Percentiles rank a stretch among this genome's conserved stretches.
These are phyloP conservation scores for Spatulosminthurus flaviceps DNA, from an alignment of 2,888 invertebrate species.

Conservation along the genomic window DNA sequence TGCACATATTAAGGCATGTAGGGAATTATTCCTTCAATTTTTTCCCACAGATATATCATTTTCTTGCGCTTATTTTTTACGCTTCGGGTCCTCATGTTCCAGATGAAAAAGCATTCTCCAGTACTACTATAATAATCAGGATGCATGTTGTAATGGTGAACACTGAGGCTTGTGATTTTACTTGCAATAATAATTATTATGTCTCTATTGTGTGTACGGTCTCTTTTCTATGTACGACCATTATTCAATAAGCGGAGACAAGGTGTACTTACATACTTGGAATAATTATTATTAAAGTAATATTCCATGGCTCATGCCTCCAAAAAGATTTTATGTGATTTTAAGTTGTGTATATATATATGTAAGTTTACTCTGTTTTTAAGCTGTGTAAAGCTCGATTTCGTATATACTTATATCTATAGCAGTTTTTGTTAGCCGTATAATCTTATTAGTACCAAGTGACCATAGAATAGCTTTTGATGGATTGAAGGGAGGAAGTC, in stretches of 20 bases:
- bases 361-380: no score
- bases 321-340: no score
- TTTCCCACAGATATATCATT: neutral
- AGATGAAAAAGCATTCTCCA: conserved; percentile 21
- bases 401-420: neutral
- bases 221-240: no score
- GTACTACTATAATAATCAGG: neutral
- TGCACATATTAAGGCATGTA: no score
- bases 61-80: neutral
- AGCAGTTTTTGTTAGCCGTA: neutral
- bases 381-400: neutral
- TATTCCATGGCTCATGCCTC: no score
- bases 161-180: neutral
- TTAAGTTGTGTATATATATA: no score
- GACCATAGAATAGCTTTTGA: conserved; percentile 25
- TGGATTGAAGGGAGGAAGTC: conserved; percentile 38
- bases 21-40: neutral
- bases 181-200: no score
- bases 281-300: no score
- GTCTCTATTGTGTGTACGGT: no score
- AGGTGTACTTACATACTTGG: no score
- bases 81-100: conserved; percentile 12
- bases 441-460: neutral
- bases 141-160: neutral
- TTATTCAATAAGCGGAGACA: no score